Base-by-base conservation (phyloP, 37 sponge, comb jelly and placozoan genomes). In the Lycopodina hypogea region DNA sequence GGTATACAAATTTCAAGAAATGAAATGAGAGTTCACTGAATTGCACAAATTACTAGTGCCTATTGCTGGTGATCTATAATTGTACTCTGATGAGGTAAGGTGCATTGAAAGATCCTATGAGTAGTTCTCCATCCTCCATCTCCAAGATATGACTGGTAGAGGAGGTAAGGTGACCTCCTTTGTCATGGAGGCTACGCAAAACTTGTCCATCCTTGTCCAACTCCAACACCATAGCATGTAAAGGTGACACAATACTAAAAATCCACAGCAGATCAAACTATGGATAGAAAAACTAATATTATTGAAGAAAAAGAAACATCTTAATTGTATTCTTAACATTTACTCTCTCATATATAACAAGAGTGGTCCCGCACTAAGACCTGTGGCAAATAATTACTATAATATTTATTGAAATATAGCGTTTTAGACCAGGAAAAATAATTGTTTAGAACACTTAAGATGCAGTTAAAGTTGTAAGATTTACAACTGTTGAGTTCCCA, bases 141-240 rank as follows among this genome's bases (percentile, higher is more conserved):
- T 90, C 90, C 39, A 85, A 50, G 3, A 85, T 80, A 40, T 82
- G 78, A 58, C 81, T 82, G 42, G 71, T 76, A 34, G 76, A 35
- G 3, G n/a, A 4, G 0, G 74, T 36, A n/a, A n/a, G n/a, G 12
- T 48, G 7, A 0, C 81, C 87, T 35, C 66, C 82, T 15, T 59
- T 30, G 42, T 87, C 87, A 22, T 81, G 82, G 55, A 87, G 76
- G 29, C 76, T 76, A 38, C 72, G 24, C 21, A 61, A 28, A 2
- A 87, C 60, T 0, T 23, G 38, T 29, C 87, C 82, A 22, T 53
- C 33, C 4, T 58, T 38, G 34, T 70, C 71, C 69, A 87, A 37
- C 50, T 78, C 71, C 28, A 76, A 38, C 0, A 87, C 30, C 82
- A 87, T 40, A n/a, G 37, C 77, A 81, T 81, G 81, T 30, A 76